These are phyloP conservation scores for Gracilinanus agilis DNA, from an alignment of 2,113 vertebrate genomes.

Conservation along the genomic window DNA sequence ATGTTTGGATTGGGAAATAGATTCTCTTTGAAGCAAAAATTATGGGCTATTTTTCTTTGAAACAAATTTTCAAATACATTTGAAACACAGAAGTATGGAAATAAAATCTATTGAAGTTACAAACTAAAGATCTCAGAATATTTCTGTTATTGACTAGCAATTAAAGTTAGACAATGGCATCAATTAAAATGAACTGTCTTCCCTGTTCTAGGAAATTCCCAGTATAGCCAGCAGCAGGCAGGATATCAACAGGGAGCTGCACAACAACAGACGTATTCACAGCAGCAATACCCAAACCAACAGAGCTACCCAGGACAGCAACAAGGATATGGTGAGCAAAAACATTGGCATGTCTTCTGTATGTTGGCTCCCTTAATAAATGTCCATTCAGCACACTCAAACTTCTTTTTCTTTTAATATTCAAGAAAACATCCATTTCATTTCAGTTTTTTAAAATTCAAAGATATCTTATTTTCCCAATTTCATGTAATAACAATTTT, in stretches of 20 bases:
- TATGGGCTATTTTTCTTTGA: not conserved
- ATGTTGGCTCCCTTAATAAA: rapidly evolving
- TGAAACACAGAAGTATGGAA: not conserved
- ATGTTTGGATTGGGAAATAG: not conserved
- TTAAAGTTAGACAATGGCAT: constrained; percentile 18
- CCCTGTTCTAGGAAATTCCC: constrained; percentile 89
- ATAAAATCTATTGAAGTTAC: not conserved
- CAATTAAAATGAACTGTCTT: not conserved
- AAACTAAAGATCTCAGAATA: not conserved
- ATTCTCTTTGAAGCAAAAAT: not conserved
- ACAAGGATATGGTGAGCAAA: constrained; percentile 90
- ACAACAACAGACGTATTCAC: constrained; percentile 92
- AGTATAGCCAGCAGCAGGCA: constrained; percentile 95
- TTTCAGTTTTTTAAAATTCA: not conserved
- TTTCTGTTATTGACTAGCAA: not conserved
- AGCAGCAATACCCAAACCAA: constrained; percentile 95
- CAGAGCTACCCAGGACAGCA: constrained; percentile 93
- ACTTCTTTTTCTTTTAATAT: not conserved
- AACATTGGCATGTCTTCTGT: rapidly evolving
- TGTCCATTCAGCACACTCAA: not conserved
- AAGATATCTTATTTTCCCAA: too few relatives aligned
- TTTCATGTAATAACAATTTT: too few relatives aligned
- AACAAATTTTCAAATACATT: not conserved
- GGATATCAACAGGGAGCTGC: constrained; percentile 94
- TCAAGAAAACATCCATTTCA: not conserved